phyloP scores from a whole-genome alignment of 2,113 vertebrate genomes.

The Puffinus mauretanicus region DNA sequence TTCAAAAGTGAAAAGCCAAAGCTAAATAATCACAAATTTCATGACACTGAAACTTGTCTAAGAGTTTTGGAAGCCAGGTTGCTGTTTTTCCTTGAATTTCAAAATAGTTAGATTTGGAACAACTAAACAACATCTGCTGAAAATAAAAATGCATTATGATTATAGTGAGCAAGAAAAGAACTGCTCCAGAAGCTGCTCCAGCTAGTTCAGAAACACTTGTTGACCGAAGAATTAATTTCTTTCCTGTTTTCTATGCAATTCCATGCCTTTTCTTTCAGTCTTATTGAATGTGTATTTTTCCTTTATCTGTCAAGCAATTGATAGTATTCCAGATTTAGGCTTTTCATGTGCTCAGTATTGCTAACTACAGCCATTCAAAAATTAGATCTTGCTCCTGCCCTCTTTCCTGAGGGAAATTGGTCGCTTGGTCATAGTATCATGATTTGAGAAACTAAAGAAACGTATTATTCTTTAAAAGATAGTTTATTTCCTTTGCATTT shows the following conservation, averaged over 20 bases:
- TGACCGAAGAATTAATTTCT: background rate
- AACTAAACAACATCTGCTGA: conserved; percentile 27
- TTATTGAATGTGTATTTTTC: background rate
- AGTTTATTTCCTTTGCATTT: background rate
- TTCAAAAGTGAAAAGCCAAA: background rate
- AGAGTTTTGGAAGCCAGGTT: background rate
- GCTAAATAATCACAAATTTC: background rate
- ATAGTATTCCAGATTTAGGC: background rate
- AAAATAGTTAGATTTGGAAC: background rate
- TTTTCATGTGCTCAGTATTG: background rate
- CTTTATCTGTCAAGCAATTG: background rate
- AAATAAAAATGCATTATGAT: conserved; percentile 11
- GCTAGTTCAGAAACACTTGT: background rate
- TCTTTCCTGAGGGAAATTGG: background rate
- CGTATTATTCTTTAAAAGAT: background rate
- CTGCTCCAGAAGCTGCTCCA: background rate
- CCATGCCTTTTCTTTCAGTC: background rate
- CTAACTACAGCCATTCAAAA: background rate
- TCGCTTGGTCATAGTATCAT: background rate
- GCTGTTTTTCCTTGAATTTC: conserved; percentile 16
- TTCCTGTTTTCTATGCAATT: background rate
- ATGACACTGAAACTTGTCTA: background rate
- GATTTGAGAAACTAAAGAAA: background rate
- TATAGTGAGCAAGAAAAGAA: background rate
- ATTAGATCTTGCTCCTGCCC: background rate